Evolutionary conservation across 1,140 invertebrate genomes (phyloP), one percentile per base, ranked within the genome.

Genomic region (Onthophagus taurus): DNA sequence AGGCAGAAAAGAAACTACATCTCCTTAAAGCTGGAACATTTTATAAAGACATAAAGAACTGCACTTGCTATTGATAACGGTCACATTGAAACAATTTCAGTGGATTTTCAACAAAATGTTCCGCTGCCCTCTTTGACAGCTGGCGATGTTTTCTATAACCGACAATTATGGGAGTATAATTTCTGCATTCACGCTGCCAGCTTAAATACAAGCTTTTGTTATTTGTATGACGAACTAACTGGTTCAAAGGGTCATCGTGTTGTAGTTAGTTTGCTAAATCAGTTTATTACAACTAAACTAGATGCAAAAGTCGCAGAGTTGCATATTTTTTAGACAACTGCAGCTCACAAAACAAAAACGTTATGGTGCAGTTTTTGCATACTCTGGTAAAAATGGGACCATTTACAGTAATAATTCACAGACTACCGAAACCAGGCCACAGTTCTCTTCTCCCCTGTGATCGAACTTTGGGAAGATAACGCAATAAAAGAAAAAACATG

Each of bases 101-200:
- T n/a, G n/a, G n/a, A n/a, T n/a, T n/a, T n/a, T n/a, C n/a, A n/a
- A n/a, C n/a, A n/a, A n/a, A n/a, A n/a, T n/a, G n/a, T 26, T 26
- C 24, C 24, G n/a, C 24, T 26, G 24, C 24, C 24, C 24, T 26
- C 24, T 26, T 26, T 7, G 24, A n/a, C 24, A 26, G 24, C 24
- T 26, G n/a, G 24, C 24, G 24, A 26, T 26, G 24, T 26, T 26
- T 26, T 26, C 24, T 26, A 26, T 26, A 26, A 26, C 7, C 17
- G 37, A 8, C 37, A 39, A n/a, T 14, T 39, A 19, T 39, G 37
- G 37, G 18, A 24, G 13, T 26, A 39, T n/a, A 39, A 39, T 17
- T 23, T 39, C 9, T 39, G 37, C 18, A 16, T 23, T 16, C 7
- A 24, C 13, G 12, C 37, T 6, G 37, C 18, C 17, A 39, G 19